phyloP scores from a whole-genome alignment of 1,140 invertebrate species.

The Intoshia linei region DNA sequence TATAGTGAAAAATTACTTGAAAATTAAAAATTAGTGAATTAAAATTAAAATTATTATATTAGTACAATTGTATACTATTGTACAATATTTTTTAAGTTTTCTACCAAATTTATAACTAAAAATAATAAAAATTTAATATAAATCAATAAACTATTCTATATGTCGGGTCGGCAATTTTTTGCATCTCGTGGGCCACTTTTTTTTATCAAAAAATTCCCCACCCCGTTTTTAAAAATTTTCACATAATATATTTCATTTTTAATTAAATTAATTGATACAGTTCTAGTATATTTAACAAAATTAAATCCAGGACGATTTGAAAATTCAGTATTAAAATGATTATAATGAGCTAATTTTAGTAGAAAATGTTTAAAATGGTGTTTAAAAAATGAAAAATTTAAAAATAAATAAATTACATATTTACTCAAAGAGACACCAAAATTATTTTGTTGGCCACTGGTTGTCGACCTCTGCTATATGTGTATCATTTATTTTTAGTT shows the following conservation, averaged over 20 bases:
- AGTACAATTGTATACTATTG: neutral
- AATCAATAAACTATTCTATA: neutral
- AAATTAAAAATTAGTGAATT: neutral
- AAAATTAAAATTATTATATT: neutral
- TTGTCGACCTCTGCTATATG: conserved; percentile 1
- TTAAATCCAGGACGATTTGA: too few species aligned
- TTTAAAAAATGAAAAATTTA: neutral
- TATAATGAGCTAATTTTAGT: too few species aligned
- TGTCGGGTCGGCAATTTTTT: too few species aligned
- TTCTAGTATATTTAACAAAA: too few species aligned
- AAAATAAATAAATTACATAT: neutral
- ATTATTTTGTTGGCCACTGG: too few species aligned
- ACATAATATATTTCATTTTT: neutral
- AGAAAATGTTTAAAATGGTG: too few species aligned
- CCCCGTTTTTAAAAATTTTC: neutral
- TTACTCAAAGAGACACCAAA: neutral
- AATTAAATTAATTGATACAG: neutral
- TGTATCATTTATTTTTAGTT: conserved; percentile 28
- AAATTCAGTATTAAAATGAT: neutral
- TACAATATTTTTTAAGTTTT: neutral
- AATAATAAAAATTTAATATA: neutral
- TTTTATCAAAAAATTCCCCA: neutral
- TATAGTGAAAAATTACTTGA: neutral
- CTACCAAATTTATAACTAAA: too few species aligned
- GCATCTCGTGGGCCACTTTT: too few species aligned